A percentile compares a stretch with the other conserved stretches of the same genome.
phyloP scores from a whole-genome alignment of 2,888 invertebrate species.

The Eupithecia subumbrata region DNA sequence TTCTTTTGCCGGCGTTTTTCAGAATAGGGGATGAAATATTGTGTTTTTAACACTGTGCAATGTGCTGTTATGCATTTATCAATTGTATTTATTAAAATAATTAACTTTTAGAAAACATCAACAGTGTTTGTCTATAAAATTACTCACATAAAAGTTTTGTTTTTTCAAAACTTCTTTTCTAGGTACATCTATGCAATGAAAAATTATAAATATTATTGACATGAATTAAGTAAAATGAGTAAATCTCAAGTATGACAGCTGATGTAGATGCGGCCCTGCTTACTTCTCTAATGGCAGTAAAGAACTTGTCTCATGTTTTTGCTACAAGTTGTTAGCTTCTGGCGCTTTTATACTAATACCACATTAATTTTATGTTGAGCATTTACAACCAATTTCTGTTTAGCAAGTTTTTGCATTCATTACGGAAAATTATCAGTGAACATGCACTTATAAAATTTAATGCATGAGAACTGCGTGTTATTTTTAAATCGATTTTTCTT shows the following conservation, averaged over 20 bases:
- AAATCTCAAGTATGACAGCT: not conserved
- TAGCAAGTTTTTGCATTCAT: constrained; percentile 14
- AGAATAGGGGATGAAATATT: not conserved
- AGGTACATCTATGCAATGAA: not conserved
- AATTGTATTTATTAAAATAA: not conserved
- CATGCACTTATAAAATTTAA: constrained; percentile 6
- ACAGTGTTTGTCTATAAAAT: not conserved
- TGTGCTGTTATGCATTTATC: not conserved
- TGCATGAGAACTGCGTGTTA: not conserved
- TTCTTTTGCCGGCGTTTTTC: not conserved
- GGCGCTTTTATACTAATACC: constrained; percentile 8
- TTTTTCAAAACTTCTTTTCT: not conserved
- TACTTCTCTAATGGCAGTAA: constrained; percentile 21
- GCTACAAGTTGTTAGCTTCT: constrained; percentile 24
- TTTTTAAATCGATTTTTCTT: not conserved
- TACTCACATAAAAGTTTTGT: not conserved
- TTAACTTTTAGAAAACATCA: not conserved
- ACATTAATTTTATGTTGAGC: constrained; percentile 11
- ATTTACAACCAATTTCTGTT: constrained; percentile 22
- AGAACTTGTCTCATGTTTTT: constrained; percentile 34
- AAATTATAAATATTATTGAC: too few relatives aligned
- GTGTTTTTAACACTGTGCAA: not conserved
- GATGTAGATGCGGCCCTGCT: constrained; percentile 16
- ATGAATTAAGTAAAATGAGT: not conserved
- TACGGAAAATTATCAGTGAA: not conserved